These are phyloP conservation scores for Nannoperca obscura DNA, from an alignment of 2,797 vertebrate species.

Conservation along the genomic window DNA sequence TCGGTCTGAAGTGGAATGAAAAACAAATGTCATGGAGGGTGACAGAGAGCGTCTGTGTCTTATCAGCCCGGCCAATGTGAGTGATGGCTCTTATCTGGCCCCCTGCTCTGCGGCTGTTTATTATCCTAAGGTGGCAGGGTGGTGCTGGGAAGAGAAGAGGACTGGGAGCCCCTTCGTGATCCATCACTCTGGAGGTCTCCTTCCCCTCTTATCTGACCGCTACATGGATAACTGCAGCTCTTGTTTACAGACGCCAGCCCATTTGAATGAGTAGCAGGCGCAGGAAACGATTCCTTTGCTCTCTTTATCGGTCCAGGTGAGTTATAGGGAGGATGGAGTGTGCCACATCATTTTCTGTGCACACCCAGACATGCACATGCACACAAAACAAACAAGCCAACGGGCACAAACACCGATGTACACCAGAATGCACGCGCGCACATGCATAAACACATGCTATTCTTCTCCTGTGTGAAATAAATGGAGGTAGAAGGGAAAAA, in stretches of 20 bases:
- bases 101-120: conserved; percentile 84
- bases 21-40: conserved; percentile 86
- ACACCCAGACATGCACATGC: conserved; percentile 42
- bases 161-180: conserved; percentile 82
- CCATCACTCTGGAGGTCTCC: conserved; percentile 84
- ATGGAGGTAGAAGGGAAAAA: conserved; percentile 62
- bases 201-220: conserved; percentile 83
- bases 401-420: conserved; percentile 32
- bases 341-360: conserved; percentile 65
- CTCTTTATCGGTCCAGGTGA: conserved; percentile 81
- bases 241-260: conserved; percentile 81
- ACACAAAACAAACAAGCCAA: conserved; percentile 22
- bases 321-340: conserved; percentile 75
- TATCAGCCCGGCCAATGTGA: conserved; percentile 85
- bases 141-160: conserved; percentile 82
- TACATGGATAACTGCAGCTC: conserved; percentile 83
- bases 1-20: conserved; percentile 85
- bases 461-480: conserved; percentile 64
- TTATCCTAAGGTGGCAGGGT: conserved; percentile 87
- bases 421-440: conserved; percentile 23
- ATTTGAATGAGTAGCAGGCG: conserved; percentile 82
- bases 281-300: conserved; percentile 80
- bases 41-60: conserved; percentile 87
- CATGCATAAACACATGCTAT: conserved; percentile 47
- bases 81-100: conserved; percentile 87